Conservation (phyloP, 2,888 invertebrate genomes). For the Piscicola geometra region DNA sequence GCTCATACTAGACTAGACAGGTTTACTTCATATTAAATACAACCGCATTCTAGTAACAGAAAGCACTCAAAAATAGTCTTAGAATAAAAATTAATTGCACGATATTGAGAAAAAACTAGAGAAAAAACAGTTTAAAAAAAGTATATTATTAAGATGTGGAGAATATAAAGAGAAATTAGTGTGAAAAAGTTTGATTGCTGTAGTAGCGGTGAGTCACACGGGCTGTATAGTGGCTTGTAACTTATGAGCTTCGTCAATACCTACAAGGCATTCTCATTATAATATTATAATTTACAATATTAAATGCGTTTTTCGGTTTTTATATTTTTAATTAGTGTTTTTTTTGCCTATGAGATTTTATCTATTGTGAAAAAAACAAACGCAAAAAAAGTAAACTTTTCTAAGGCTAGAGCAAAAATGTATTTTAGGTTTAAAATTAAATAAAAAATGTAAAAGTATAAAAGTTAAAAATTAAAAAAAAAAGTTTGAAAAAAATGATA, state of each 20-base stretch:
- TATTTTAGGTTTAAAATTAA: too few relatives aligned
- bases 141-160: too few relatives aligned
- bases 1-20: conserved; percentile 14
- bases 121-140: neutral
- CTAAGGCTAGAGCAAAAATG: too few relatives aligned
- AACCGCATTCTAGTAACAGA: neutral
- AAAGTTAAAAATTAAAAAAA: too few relatives aligned
- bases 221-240: neutral
- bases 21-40: neutral
- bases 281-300: neutral
- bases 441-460: too few relatives aligned
- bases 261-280: neutral
- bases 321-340: too few relatives aligned
- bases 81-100: neutral
- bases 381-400: too few relatives aligned
- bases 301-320: too few relatives aligned
- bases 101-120: neutral
- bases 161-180: too few relatives aligned
- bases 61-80: neutral
- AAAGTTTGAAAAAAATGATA: too few relatives aligned
- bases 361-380: too few relatives aligned
- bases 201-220: conserved; percentile 16
- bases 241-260: neutral
- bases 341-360: too few relatives aligned
- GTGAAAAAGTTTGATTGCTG: conserved; percentile 3